Conservation (phyloP, 1,140 invertebrate species). For the Pinna nobilis region DNA sequence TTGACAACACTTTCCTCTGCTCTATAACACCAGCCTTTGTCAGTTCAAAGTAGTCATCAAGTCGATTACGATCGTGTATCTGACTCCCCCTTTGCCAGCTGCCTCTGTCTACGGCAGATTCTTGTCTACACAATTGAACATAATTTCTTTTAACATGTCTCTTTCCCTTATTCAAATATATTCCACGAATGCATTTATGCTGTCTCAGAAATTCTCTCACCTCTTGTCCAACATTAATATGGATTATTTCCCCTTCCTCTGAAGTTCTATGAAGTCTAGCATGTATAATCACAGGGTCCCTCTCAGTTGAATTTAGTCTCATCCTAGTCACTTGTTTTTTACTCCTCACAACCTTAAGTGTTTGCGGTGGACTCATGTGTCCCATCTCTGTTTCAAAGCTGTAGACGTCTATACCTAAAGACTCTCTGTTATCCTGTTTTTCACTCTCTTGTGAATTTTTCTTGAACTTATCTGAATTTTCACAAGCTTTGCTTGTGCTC, state of each 20-base stretch:
- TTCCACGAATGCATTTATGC: conserved; percentile 55
- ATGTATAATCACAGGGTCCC: neutral
- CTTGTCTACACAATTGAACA: conserved; percentile 44
- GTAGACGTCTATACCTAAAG: too few relatives aligned
- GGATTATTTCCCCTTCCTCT: conserved; percentile 43
- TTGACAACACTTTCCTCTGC: conserved; percentile 45
- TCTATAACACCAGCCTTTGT: conserved; percentile 52
- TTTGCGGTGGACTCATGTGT: neutral
- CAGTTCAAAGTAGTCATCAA: conserved; percentile 64
- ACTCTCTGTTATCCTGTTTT: too few relatives aligned
- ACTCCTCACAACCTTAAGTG: neutral
- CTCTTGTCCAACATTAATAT: conserved; percentile 49
- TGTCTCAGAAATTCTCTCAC: conserved; percentile 49
- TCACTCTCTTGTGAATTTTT: too few relatives aligned
- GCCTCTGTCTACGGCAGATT: conserved; percentile 52
- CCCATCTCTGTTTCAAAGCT: neutral
- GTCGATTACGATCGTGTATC: conserved; percentile 59
- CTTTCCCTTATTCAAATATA: conserved; percentile 64
- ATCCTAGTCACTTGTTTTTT: neutral
- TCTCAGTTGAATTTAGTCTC: neutral
- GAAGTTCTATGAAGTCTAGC: neutral
- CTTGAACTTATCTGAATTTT: too few relatives aligned
- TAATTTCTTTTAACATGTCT: conserved; percentile 56
- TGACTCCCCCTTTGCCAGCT: conserved; percentile 58
- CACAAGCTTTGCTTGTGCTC: too few relatives aligned